Percentiles rank a stretch among this genome's conserved stretches.
These are phyloP conservation scores for Apomyelois bistriatella DNA, from an alignment of 2,888 invertebrate genomes.

Conservation along the genomic window DNA sequence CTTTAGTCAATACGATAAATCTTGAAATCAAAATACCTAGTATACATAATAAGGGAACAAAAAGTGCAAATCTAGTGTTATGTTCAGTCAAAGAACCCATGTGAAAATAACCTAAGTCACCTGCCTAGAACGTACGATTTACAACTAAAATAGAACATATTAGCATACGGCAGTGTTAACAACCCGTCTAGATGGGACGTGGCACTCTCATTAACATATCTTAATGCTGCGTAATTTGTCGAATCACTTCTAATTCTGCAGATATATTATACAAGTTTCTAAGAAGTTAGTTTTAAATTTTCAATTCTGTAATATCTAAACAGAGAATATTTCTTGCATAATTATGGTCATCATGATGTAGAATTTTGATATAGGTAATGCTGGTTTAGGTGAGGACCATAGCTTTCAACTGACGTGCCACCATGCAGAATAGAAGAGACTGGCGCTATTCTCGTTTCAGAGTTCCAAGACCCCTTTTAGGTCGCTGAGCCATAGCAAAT, in stretches of 20 bases:
- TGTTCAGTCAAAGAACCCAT: not conserved
- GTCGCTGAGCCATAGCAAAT: too few relatives aligned
- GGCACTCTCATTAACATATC: not conserved
- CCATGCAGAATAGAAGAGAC: too few relatives aligned
- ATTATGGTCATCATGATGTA: not conserved
- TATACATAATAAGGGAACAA: too few relatives aligned
- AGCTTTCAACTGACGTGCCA: too few relatives aligned
- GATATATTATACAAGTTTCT: too few relatives aligned
- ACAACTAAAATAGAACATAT: slow-evolving; percentile 29
- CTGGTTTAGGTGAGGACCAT: too few relatives aligned
- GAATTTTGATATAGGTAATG: too few relatives aligned
- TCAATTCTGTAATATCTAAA: not conserved
- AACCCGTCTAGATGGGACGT: slow-evolving; percentile 26
- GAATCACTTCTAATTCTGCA: not conserved
- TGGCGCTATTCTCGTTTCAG: too few relatives aligned
- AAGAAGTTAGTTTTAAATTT: not conserved
- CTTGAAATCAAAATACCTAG: too few relatives aligned
- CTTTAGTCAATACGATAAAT: too few relatives aligned
- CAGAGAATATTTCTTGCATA: not conserved
- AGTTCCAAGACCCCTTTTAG: too few relatives aligned
- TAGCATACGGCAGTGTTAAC: slow-evolving; percentile 35
- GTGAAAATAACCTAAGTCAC: not conserved
- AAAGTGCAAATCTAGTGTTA: too few relatives aligned
- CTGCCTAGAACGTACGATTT: not conserved
- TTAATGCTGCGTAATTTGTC: not conserved